Evolutionary conservation across 2,888 invertebrate species (phyloP).

Genomic region (Muscina levida): DNA sequence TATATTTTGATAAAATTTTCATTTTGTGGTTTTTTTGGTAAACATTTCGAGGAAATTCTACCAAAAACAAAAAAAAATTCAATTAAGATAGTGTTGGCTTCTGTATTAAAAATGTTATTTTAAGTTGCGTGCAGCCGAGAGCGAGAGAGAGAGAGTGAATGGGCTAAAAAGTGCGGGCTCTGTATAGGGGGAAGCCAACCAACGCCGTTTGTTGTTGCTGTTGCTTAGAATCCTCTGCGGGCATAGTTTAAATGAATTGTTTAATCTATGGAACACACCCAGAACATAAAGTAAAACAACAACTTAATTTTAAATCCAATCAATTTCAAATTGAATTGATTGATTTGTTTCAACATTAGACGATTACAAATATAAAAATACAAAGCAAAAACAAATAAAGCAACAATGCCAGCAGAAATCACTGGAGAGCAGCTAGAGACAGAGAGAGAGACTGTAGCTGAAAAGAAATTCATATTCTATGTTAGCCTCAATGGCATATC

Average conservation of each 20-base stretch:
- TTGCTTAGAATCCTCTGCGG: not conserved
- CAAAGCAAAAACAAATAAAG: not conserved
- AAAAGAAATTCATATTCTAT: too few species aligned
- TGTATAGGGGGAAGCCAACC: too few species aligned
- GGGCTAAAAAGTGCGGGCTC: not conserved
- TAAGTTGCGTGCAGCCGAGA: not conserved
- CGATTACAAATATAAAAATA: too few species aligned
- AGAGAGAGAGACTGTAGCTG: too few species aligned
- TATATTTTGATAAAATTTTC: slow-evolving; percentile 49
- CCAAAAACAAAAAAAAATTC: slow-evolving; percentile 47
- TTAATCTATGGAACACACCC: slow-evolving; percentile 16
- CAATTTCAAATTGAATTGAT: slow-evolving; percentile 28
- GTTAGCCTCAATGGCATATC: too few species aligned
- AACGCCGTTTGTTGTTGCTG: not conserved
- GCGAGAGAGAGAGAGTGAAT: not conserved
- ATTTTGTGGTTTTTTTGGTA: slow-evolving; percentile 54
- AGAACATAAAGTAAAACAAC: not conserved
- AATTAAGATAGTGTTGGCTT: slow-evolving; percentile 56
- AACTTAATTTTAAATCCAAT: slow-evolving; percentile 37
- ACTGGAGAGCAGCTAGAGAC: too few species aligned
- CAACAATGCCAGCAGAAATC: not conserved
- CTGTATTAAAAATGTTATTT: slow-evolving; percentile 15
- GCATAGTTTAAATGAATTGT: slow-evolving; percentile 30
- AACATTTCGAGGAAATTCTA: slow-evolving; percentile 13
- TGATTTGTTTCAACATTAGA: slow-evolving; percentile 33